Percentiles rank a stretch among this genome's conserved stretches.
phyloP scores from a whole-genome alignment of 2,113 vertebrate species.

The Macheiramphus alcinus region DNA sequence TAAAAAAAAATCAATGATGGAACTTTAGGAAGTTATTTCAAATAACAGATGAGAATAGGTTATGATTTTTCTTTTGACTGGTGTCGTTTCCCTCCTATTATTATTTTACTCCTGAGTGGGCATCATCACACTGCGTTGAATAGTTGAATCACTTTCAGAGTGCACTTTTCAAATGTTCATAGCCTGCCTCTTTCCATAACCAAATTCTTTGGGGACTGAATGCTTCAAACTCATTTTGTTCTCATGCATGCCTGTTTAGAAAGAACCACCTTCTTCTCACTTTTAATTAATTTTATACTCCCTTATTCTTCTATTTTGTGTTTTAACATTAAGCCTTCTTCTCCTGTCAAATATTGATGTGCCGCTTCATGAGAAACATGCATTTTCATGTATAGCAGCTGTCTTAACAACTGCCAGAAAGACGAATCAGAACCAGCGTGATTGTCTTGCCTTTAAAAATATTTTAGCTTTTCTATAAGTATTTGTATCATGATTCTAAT shows the following conservation, averaged over 20 bases:
- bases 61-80: not conserved
- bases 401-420: not conserved
- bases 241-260: not conserved
- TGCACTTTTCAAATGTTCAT: not conserved
- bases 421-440: not conserved
- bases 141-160: not conserved
- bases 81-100: not conserved
- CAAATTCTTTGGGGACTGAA: not conserved
- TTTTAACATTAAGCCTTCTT: not conserved
- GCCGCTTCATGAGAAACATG: not conserved
- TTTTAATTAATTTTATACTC: slow-evolving; percentile 6
- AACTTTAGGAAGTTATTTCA: not conserved
- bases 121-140: not conserved
- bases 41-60: not conserved
- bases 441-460: not conserved
- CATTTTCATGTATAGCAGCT: slow-evolving; percentile 37
- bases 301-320: not conserved
- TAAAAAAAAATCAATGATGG: not conserved
- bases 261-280: not conserved
- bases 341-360: not conserved
- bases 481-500: not conserved
- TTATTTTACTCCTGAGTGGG: not conserved
- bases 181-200: not conserved
- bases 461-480: not conserved
- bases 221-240: not conserved